Evolutionary conservation across 1,140 invertebrate species (phyloP).

Genomic region (Drosophila rufa): DNA sequence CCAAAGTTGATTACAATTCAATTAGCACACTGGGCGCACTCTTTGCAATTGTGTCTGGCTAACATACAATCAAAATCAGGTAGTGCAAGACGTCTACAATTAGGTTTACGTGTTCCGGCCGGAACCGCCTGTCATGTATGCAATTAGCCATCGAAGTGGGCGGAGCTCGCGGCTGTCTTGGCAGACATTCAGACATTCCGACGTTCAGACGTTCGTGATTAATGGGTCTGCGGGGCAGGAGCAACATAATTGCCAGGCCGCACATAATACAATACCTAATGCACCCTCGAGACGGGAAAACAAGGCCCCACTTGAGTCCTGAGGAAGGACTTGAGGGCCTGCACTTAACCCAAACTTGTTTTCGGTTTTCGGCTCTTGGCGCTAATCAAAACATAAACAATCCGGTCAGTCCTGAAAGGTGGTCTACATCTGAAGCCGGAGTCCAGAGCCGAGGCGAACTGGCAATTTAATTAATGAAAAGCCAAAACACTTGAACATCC

Average conservation of each 20-base stretch:
- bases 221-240: constrained; percentile 48
- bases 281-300: constrained; percentile 71
- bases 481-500: constrained; percentile 60
- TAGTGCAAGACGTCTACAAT: constrained; percentile 68
- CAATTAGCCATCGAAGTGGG: constrained; percentile 65
- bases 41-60: constrained; percentile 41
- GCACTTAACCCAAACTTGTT: constrained; percentile 71
- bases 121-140: constrained; percentile 45
- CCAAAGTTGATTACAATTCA: constrained; percentile 68
- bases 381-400: constrained; percentile 70
- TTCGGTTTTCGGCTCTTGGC: constrained; percentile 55
- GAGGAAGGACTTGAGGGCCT: constrained; percentile 34
- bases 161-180: constrained; percentile 69
- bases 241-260: constrained; percentile 43
- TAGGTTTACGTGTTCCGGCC: constrained; percentile 52
- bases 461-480: constrained; percentile 78
- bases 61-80: constrained; percentile 74
- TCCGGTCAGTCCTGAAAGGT: constrained; percentile 9
- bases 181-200: constrained; percentile 31
- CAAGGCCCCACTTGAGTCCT: constrained; percentile 41
- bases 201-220: constrained; percentile 51
- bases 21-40: constrained; percentile 44
- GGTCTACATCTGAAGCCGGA: background rate
- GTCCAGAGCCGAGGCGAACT: constrained; percentile 6
- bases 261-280: constrained; percentile 44